These are phyloP conservation scores for Acronicta alni DNA, from an alignment of 2,888 invertebrate genomes.

Conservation along the genomic window DNA sequence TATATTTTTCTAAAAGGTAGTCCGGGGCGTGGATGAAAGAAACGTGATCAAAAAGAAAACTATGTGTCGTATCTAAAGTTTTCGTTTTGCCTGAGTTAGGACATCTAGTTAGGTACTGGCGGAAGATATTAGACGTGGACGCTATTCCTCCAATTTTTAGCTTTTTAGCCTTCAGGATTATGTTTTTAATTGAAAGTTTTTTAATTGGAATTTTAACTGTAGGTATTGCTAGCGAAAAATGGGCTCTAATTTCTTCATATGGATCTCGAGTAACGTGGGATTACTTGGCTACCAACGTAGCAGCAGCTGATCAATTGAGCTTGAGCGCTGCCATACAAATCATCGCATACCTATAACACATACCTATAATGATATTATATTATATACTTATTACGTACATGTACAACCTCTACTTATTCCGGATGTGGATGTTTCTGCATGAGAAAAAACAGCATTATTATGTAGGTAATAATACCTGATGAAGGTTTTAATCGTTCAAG, in stretches of 20 bases:
- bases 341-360: no score
- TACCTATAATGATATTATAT: no score
- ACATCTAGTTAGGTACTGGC: neutral
- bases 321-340: no score
- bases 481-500: no score
- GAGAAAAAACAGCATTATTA: no score
- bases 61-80: neutral
- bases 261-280: neutral
- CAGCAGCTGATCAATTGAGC: no score
- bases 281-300: no score
- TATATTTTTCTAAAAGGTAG: conserved; percentile 1
- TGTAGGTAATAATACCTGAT: no score
- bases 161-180: neutral
- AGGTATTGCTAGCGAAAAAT: neutral
- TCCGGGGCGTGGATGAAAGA: neutral
- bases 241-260: neutral
- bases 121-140: neutral
- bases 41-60: conserved; percentile 1
- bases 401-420: no score
- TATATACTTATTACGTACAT: no score
- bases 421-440: no score
- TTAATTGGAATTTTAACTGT: neutral
- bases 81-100: neutral
- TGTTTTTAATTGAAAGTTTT: neutral
- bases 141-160: neutral